Evolutionary conservation across 2,888 invertebrate species (phyloP), one percentile per base, ranked within the genome.

Genomic region (Terebella lapidaria): DNA sequence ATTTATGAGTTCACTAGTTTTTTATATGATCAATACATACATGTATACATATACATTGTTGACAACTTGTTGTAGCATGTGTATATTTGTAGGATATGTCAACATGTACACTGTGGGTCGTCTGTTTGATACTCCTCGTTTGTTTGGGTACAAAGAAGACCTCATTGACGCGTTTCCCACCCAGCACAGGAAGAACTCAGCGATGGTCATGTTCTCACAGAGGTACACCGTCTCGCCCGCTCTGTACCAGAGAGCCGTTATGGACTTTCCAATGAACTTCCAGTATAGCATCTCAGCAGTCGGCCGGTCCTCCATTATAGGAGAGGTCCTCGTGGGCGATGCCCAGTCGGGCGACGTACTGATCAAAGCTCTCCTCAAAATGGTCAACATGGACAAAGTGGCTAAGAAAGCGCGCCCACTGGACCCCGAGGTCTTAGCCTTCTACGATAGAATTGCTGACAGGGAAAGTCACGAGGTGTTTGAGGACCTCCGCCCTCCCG

Each of bases 231-330:
- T 49, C 18, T 22, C 15, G 22, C 18, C 10, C 24, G 18, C 18
- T n/a, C 22, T 49, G 5, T 10, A 10, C 49, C 10, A 49, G 49
- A 5, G 24, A 5, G 15, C 22, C 22, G 49, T 5, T 5, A 20
- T 49, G 10, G 49, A 49, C 49, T 49, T 49, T 22, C 49, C 49
- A 49, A 49, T 49, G 49, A 24, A 49, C 5, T 22, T 49, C 24
- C 5, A n/a, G 5, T 20, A 5, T 5, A 15, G 22, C 5, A 5
- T 49, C 18, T 5, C 22, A 5, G 49, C 18, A 15, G 22, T n/a
- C 5, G 24, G 49, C 22, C 15, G 24, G 22, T 49, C 49, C 15
- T n/a, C 49, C 15, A 49, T 49, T 22, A 22, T 49, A 5, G 5
- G 49, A 5, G 5, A 22, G 22, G 10, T 22, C 18, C 5, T 24